These are phyloP conservation scores for Euthynnus affinis DNA, from an alignment of 2,797 vertebrate species.

Conservation along the genomic window DNA sequence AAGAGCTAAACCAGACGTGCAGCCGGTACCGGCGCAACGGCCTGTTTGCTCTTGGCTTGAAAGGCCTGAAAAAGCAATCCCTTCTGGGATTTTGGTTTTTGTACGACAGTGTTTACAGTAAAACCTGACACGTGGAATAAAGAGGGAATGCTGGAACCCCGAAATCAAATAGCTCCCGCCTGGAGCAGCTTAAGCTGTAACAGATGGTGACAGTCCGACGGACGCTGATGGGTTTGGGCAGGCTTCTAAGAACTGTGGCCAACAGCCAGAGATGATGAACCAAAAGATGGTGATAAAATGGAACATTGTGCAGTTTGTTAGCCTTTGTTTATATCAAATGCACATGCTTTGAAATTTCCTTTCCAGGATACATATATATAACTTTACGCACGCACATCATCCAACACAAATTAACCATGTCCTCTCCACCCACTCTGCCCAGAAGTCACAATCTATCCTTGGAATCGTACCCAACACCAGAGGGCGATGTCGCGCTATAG, in stretches of 20 bases:
- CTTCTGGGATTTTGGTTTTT: conserved; percentile 80
- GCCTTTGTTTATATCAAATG: conserved; percentile 77
- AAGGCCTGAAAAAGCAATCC: conserved; percentile 63
- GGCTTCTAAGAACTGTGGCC: conserved; percentile 71
- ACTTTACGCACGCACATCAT: conserved; percentile 45
- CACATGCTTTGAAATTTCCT: conserved; percentile 67
- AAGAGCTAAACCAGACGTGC: conserved; percentile 77
- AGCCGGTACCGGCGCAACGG: conserved; percentile 51
- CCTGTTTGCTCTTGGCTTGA: conserved; percentile 76
- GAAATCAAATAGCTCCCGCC: conserved; percentile 80
- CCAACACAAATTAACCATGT: conserved; percentile 47
- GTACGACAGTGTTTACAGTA: conserved; percentile 85
- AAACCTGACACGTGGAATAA: conserved; percentile 82
- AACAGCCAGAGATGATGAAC: conserved; percentile 72
- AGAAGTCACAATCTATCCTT: conserved; percentile 1
- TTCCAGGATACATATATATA: conserved; percentile 51
- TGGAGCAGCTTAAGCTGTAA: conserved; percentile 80
- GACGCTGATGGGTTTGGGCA: conserved; percentile 77
- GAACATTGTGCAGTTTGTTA: conserved; percentile 79
- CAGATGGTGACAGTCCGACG: conserved; percentile 83
- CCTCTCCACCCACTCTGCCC: conserved; percentile 29
- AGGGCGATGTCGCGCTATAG: conserved; percentile 66
- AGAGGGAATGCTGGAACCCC: conserved; percentile 72
- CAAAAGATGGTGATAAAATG: conserved; percentile 75
- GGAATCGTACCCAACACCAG: conserved; percentile 56